Evolutionary conservation across 1,140 invertebrate genomes (phyloP), one percentile per base, ranked within the genome.

Genomic region (Tribolium castaneum): DNA sequence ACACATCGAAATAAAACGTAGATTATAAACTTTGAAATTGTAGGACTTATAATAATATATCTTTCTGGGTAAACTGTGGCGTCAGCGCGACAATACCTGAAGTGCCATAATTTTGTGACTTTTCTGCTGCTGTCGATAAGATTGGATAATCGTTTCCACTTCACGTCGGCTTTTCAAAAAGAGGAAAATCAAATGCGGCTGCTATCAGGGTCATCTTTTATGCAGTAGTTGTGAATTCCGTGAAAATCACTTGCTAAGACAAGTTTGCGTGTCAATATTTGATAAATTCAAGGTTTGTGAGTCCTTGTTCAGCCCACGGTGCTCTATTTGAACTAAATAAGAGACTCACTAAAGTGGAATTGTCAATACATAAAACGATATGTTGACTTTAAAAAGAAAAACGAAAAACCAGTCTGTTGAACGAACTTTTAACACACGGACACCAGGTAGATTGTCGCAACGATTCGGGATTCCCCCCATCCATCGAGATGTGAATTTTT

Each of bases 251-350:
- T 74, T 51, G 51, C 30, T 74, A 54, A 74, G 71, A 74, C 71
- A 45, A 71, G 66, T 72, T 49, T 52, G 50, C 45, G 22, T 75
- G 73, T 75, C 50, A 75, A 75, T 75, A 75, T 75, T 75, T 75
- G 51, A 75, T 54, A 59, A 75, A 45, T 56, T 34, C 73, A 75
- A 75, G 73, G 73, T 59, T 19, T 30, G 22, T 39, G 34, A 56
- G 70, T 49, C 70, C 49, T 71, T 71, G 70, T 71, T 71, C 70
- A 35, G 49, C 51, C 19, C 35, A 75, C 51, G 25, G 50, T 75
- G 73, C 73, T 75, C 73, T 75, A 75, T 75, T 75, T 75, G 73
- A 75, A 75, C 73, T 54, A 59, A 75, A 75, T 75, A 75, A 75
- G 73, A 56, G 73, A 75, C 54, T 39, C 34, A 75, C 50, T 75